A percentile compares a stretch with the other conserved stretches of the same genome.
Conservation (phyloP, 1,140 invertebrate genomes). For the Rhizoglyphus robini region DNA sequence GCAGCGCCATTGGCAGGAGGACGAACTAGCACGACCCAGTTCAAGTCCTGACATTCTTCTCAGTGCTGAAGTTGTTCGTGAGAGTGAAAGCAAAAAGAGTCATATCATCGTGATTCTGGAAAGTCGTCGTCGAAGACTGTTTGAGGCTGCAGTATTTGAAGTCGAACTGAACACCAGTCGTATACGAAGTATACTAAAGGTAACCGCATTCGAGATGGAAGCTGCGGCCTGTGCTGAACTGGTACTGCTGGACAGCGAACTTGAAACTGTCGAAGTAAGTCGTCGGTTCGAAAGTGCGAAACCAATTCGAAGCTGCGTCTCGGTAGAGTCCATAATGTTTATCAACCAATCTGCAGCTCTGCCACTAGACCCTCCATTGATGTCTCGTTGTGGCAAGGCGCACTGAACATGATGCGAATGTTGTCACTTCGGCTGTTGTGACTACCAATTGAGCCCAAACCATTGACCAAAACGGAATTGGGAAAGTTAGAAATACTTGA, state of each 20-base stretch:
- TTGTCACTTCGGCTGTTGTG: constrained; percentile 46
- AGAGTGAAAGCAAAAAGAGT: not conserved
- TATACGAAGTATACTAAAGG: not conserved
- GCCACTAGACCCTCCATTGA: too few species aligned
- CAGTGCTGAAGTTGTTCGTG: not conserved
- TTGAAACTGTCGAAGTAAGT: constrained; percentile 58
- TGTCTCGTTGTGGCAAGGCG: constrained; percentile 65
- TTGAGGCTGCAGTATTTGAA: not conserved
- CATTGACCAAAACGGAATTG: too few species aligned
- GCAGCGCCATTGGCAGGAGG: not conserved
- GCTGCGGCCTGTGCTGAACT: not conserved
- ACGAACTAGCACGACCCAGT: not conserved
- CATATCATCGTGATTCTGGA: constrained; percentile 2
- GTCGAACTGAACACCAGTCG: not conserved
- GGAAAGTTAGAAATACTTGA: constrained; percentile 25
- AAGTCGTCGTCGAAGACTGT: not conserved
- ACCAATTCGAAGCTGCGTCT: constrained; percentile 32
- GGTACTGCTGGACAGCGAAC: constrained; percentile 37
- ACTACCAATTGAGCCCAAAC: not conserved
- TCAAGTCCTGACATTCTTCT: not conserved
- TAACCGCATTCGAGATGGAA: not conserved
- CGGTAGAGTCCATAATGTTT: too few species aligned
- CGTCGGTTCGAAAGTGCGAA: constrained; percentile 29
- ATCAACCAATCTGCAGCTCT: too few species aligned
- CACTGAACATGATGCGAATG: constrained; percentile 92